Evolutionary conservation across 1,140 invertebrate species (phyloP).

Genomic region (Euura lappo): DNA sequence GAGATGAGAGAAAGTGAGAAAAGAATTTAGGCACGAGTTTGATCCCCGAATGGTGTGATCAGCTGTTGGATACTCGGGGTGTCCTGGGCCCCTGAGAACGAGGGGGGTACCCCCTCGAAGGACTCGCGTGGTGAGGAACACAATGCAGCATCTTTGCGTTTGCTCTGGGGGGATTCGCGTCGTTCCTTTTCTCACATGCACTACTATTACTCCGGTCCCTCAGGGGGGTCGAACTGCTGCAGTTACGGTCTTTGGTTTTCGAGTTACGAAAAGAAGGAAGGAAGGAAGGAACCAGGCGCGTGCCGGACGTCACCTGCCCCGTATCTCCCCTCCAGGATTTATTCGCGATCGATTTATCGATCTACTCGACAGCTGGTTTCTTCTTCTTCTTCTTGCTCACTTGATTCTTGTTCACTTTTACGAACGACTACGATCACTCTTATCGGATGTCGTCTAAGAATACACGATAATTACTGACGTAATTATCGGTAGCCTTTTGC

Average conservation of each 20-base stretch:
- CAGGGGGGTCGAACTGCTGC: background rate
- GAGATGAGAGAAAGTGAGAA: no score
- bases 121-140: background rate
- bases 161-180: background rate
- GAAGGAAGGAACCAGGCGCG: background rate
- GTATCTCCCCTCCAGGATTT: background rate
- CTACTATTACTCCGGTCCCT: background rate
- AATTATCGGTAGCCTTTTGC: no score
- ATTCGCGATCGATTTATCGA: background rate
- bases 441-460: background rate
- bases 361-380: background rate
- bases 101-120: background rate
- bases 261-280: background rate
- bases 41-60: background rate
- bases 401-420: no score
- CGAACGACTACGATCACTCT: no score
- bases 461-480: background rate
- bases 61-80: background rate
- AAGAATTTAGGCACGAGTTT: background rate
- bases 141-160: constrained; percentile 3
- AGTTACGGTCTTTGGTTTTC: background rate
- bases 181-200: background rate
- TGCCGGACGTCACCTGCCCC: background rate
- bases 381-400: no score
- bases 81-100: background rate